Evolutionary conservation across 1,140 invertebrate genomes (phyloP).

Genomic region (Trichomalopsis sarcophagae): DNA sequence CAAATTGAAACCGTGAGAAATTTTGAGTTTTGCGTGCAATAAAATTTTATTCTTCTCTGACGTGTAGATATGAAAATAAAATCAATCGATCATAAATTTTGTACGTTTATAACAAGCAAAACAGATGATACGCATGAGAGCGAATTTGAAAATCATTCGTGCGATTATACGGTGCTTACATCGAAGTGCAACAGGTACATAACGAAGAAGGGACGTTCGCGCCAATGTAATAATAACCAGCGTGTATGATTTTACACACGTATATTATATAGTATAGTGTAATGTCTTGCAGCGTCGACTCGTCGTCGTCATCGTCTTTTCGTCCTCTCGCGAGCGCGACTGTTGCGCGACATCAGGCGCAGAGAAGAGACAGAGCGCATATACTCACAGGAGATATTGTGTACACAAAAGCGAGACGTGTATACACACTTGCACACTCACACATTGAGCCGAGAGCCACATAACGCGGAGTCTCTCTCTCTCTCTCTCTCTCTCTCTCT

Average conservation of each 20-base stretch:
- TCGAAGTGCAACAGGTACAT: background rate
- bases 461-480: background rate
- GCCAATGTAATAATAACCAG: background rate
- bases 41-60: too few species aligned
- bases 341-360: slow-evolving; percentile 12
- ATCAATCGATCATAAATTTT: too few species aligned
- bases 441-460: background rate
- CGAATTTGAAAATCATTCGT: too few species aligned
- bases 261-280: too few species aligned
- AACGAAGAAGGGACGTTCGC: background rate
- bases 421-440: background rate
- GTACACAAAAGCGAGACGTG: background rate
- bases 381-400: background rate
- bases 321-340: background rate
- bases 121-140: too few species aligned
- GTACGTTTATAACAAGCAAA: too few species aligned
- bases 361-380: background rate
- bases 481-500: too few species aligned
- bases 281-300: background rate
- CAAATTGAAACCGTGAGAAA: too few species aligned
- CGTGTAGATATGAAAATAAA: too few species aligned
- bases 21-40: too few species aligned
- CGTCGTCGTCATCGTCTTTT: background rate
- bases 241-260: background rate
- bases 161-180: too few species aligned